These are phyloP conservation scores for Camelus dromedarius DNA, from an alignment of 2,113 vertebrate species.

Conservation along the genomic window DNA sequence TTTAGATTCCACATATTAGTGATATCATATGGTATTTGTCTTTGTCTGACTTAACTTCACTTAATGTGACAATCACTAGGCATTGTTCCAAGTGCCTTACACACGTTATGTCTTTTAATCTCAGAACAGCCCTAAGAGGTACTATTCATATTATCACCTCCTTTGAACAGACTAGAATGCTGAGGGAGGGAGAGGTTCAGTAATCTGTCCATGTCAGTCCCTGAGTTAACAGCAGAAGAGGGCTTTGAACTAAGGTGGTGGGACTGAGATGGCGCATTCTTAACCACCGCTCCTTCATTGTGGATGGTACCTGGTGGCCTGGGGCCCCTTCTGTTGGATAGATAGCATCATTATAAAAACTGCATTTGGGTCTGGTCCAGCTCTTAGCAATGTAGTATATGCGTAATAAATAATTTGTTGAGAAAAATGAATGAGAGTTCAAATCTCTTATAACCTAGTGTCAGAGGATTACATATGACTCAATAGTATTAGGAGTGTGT, in stretches of 20 bases:
- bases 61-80: too few species aligned
- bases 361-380: neutral
- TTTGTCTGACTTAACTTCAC: too few species aligned
- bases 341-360: neutral
- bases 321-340: neutral
- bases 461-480: neutral
- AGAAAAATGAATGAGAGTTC: neutral
- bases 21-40: too few species aligned
- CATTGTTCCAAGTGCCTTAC: neutral
- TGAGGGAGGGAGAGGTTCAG: neutral
- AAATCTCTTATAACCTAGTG: neutral
- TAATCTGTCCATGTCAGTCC: neutral
- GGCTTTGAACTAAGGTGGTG: neutral
- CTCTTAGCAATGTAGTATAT: neutral
- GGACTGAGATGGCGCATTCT: neutral
- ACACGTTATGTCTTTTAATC: neutral
- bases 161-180: neutral
- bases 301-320: neutral
- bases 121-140: neutral
- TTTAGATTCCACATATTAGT: too few species aligned
- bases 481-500: neutral
- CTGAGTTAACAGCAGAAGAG: neutral
- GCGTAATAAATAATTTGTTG: constrained; percentile 1
- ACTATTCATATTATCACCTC: neutral
- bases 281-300: neutral